phyloP scores from a whole-genome alignment of 2,888 invertebrate genomes.

The Eretmocerus hayati region DNA sequence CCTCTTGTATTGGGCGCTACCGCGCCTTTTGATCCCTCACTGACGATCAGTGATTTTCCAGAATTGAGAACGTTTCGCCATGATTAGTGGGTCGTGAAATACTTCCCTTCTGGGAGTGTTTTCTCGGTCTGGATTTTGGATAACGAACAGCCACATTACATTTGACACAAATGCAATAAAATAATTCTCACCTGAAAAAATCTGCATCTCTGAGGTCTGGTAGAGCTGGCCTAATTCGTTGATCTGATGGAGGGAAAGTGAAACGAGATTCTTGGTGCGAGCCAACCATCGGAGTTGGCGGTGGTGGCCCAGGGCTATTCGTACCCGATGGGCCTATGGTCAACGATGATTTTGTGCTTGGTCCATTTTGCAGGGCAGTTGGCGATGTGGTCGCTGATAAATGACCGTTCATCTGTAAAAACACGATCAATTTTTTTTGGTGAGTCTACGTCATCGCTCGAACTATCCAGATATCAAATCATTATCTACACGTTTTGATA shows the following conservation, averaged over 20 bases:
- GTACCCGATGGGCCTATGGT: conserved; percentile 1
- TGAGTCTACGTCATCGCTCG: too few relatives aligned
- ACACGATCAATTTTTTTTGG: background rate
- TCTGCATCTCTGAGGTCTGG: conserved; percentile 57
- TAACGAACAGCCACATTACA: background rate
- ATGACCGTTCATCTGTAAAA: conserved; percentile 10
- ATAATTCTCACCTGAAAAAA: conserved; percentile 52
- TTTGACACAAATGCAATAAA: background rate
- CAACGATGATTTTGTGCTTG: background rate
- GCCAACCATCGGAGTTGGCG: conserved; percentile 46
- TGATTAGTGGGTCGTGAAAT: too few relatives aligned
- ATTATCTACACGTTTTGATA: too few relatives aligned
- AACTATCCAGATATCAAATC: too few relatives aligned
- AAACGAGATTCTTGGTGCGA: conserved; percentile 51
- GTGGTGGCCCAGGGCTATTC: conserved; percentile 39
- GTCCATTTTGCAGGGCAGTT: conserved; percentile 11
- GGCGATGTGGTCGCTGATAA: conserved; percentile 1
- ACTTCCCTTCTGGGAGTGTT: too few relatives aligned
- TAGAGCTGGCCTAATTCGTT: conserved; percentile 52
- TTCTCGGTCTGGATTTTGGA: too few relatives aligned
- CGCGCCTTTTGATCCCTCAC: too few relatives aligned
- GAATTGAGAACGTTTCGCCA: too few relatives aligned
- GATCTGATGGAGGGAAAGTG: conserved; percentile 46
- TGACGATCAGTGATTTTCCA: too few relatives aligned
- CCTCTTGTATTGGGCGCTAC: too few relatives aligned